phyloP scores from a whole-genome alignment of 30 jellyfish, hydroid and myxozoan species.

The Aurelia aurita complex sp. Pacific region DNA sequence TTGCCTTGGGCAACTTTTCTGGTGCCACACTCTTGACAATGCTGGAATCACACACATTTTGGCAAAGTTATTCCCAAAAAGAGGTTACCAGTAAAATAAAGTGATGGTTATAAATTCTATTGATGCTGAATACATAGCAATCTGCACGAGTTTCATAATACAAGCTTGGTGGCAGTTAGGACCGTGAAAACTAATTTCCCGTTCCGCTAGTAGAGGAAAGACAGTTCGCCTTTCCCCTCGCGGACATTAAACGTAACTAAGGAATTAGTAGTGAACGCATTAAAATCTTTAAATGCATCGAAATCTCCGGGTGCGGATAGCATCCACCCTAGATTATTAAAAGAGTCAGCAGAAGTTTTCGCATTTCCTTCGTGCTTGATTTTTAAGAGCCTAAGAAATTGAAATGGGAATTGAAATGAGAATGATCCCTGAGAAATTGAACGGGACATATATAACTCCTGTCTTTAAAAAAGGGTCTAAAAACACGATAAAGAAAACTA shows the following conservation, averaged over 20 bases:
- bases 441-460: not conserved
- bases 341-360: not conserved
- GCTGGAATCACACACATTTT: too few relatives aligned
- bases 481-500: not conserved
- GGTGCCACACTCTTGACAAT: too few relatives aligned
- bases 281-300: not conserved
- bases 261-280: not conserved
- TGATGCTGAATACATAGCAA: too few relatives aligned
- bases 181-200: not conserved
- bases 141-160: too few relatives aligned
- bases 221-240: not conserved
- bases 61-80: too few relatives aligned
- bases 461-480: not conserved
- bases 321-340: not conserved
- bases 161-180: too few relatives aligned
- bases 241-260: not conserved
- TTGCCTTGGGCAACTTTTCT: too few relatives aligned
- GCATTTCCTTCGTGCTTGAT: not conserved
- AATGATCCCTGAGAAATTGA: not conserved
- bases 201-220: not conserved
- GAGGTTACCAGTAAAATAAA: too few relatives aligned
- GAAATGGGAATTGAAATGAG: not conserved
- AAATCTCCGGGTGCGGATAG: constrained; percentile 14
- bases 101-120: too few relatives aligned
- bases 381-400: not conserved